phyloP scores from a whole-genome alignment of 2,113 vertebrate species.

The Sapajus apella region DNA sequence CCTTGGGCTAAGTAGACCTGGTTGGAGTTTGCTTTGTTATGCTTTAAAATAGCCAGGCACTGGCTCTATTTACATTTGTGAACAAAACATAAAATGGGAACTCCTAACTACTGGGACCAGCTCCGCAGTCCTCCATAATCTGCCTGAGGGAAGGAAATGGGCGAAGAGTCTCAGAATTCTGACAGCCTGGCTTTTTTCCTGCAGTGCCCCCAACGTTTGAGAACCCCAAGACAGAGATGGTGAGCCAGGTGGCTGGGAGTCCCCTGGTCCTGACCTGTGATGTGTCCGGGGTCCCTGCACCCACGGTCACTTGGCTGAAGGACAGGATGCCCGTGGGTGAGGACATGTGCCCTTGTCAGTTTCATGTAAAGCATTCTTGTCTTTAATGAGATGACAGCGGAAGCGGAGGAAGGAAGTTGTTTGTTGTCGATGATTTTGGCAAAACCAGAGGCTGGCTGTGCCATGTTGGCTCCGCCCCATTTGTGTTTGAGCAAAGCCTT shows the following conservation, averaged over 20 bases:
- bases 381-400: fast-evolving
- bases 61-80: not conserved
- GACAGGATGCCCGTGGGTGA: slow-evolving; percentile 89
- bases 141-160: not conserved
- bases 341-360: not conserved
- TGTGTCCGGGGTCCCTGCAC: slow-evolving; percentile 83
- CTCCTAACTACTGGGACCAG: too few species aligned
- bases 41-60: not conserved
- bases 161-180: not conserved
- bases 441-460: not conserved
- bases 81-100: not conserved
- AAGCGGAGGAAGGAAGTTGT: too few species aligned
- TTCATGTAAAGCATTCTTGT: not conserved
- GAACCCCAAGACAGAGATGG: slow-evolving; percentile 81
- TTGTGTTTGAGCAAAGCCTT: not conserved
- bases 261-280: slow-evolving; percentile 88
- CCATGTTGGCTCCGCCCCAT: fast-evolving
- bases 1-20: not conserved
- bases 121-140: not conserved
- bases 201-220: slow-evolving; percentile 85
- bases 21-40: not conserved
- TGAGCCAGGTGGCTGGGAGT: slow-evolving; percentile 87
- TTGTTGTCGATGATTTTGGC: not conserved
- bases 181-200: not conserved
- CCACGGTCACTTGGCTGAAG: slow-evolving; percentile 91